Evolutionary conservation across 1,140 invertebrate genomes (phyloP), one percentile per base, ranked within the genome.

Genomic region (Drosophila burlai): DNA sequence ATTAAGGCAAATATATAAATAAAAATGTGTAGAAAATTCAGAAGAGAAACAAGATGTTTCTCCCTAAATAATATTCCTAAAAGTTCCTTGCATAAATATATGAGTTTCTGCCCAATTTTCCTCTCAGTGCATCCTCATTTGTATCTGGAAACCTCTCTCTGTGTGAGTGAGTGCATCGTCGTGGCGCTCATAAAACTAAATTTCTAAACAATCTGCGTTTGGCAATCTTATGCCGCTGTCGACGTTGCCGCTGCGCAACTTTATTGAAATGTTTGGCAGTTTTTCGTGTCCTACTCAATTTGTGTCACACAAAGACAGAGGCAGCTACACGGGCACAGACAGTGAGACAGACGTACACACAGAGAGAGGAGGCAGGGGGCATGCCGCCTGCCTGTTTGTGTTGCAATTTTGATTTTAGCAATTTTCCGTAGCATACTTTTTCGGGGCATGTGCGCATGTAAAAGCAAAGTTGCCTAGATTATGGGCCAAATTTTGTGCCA

Each of bases 201-300:
- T 89, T 90, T 89, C 81, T 89, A 89, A 89, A 89, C 84, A 89
- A 89, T 89, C 84, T 89, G 85, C 84, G 84, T 81, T 84, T 84
- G 84, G 84, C 84, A 89, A 87, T 87, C 84, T 87, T 87, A 60
- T 75, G 59, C 59, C 43, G 50, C 57, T 42, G 77, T 45, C 38
- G 45, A 26, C 69, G 69, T 67, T 61, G 79, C 72, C 69, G 71
- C 78, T 83, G 81, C 83, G 85, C 77, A 89, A 89, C 84, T 89
- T 89, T 89, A 89, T 89, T 89, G 84, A 89, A 89, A 89, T 89
- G 84, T 89, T 89, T 89, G 84, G 81, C 84, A 89, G 73, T 89
- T 89, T 87, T 89, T 89, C 81, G 84, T 89, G 84, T 81, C 78
- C 77, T 79, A 68, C 81, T 89, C 84, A 87, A 87, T 87, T 87